Evolutionary conservation across 2,888 invertebrate species (phyloP).

Genomic region (Acrocyrtus sp.): DNA sequence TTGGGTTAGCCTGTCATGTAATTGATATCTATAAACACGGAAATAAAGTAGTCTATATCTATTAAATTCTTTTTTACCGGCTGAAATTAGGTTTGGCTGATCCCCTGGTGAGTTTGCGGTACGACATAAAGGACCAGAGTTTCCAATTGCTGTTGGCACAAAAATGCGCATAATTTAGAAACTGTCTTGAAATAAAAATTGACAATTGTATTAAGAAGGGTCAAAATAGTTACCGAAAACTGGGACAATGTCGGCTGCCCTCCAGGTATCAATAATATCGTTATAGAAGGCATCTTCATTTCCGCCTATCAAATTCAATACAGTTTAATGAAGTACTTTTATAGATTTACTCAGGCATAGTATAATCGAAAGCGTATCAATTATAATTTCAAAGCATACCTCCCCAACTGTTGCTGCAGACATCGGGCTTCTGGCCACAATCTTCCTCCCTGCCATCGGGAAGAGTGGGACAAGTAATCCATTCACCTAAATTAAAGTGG

Average conservation of each 20-base stretch:
- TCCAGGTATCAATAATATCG: slow-evolving; percentile 32
- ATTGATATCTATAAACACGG: no score
- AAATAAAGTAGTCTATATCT: no score
- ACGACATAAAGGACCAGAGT: slow-evolving; percentile 49
- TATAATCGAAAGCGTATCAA: no score
- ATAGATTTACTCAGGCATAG: no score
- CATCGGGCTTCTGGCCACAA: slow-evolving; percentile 25
- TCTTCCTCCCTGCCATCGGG: slow-evolving; percentile 29
- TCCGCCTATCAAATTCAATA: no score
- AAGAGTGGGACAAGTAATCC: slow-evolving; percentile 36
- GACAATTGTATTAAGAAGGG: slow-evolving; percentile 22
- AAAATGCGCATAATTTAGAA: no score
- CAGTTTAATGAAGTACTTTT: no score
- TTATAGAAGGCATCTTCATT: slow-evolving; percentile 33
- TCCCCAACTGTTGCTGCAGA: slow-evolving; percentile 45
- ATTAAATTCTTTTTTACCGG: slow-evolving; percentile 2
- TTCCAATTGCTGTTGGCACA: slow-evolving; percentile 23
- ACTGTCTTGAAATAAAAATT: no score
- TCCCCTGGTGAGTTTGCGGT: slow-evolving; percentile 53
- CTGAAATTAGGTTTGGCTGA: slow-evolving; percentile 44
- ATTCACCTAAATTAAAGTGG: slow-evolving; percentile 23
- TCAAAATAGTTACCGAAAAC: slow-evolving; percentile 34
- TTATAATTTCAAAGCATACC: no score
- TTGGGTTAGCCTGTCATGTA: no score
- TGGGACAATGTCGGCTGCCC: slow-evolving; percentile 37